Percentiles rank a stretch among this genome's conserved stretches.
Evolutionary conservation across 2,797 vertebrate species (phyloP).

Genomic region (Alauda arvensis): DNA sequence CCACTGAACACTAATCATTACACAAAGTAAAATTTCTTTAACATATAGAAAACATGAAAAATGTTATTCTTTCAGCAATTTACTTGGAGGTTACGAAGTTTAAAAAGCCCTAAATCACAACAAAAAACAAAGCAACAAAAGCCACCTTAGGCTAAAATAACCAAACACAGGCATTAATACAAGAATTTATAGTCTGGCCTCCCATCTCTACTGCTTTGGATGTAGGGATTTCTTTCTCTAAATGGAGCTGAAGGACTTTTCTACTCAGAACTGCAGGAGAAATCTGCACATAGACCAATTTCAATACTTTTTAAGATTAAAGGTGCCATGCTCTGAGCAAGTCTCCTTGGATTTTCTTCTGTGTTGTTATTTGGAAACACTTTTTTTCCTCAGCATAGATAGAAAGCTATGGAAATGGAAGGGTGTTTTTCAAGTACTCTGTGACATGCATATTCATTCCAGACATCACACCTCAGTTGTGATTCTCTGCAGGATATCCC

Average conservation of each 20-base stretch:
- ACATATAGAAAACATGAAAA: too few relatives aligned
- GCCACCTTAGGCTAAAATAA: background rate
- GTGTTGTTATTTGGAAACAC: background rate
- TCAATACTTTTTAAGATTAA: background rate
- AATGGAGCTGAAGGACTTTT: background rate
- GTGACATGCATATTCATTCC: background rate
- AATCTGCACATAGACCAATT: background rate
- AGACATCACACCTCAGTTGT: background rate
- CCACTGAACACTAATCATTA: too few relatives aligned
- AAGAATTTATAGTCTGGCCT: background rate
- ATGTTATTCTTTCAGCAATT: too few relatives aligned
- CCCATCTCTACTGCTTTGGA: rapidly evolving
- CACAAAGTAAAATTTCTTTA: too few relatives aligned
- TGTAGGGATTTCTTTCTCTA: background rate
- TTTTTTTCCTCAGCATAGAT: background rate
- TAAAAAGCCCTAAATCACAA: background rate
- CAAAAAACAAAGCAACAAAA: rapidly evolving
- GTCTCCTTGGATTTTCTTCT: background rate
- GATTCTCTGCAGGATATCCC: background rate
- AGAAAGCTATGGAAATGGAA: background rate
- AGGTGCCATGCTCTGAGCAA: background rate
- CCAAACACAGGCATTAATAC: rapidly evolving
- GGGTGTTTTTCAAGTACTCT: background rate
- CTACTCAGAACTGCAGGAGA: background rate
- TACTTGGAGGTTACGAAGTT: too few relatives aligned